Percentiles rank a stretch among this genome's conserved stretches.
Evolutionary conservation across 2,888 invertebrate genomes (phyloP).

Genomic region (Thumatha senex): DNA sequence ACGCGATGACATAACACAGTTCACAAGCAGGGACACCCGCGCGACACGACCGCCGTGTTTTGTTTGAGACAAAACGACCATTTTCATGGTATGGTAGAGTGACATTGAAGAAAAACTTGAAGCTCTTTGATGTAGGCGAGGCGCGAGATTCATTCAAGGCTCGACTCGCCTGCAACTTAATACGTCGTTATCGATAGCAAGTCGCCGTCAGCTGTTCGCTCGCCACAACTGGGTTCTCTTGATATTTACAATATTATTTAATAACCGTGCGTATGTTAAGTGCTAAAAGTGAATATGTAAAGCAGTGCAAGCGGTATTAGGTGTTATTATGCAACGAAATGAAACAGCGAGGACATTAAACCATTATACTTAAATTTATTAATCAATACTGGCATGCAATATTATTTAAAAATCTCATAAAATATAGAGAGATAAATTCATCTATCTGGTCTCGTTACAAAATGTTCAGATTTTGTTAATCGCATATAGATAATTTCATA

Average conservation of each 20-base stretch:
- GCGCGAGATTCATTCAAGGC: slow-evolving; percentile 26
- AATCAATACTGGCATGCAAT: slow-evolving; percentile 77
- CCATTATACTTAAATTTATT: slow-evolving; percentile 83
- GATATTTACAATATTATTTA: slow-evolving; percentile 2
- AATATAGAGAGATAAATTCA: slow-evolving; percentile 77
- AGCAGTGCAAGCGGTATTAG: slow-evolving; percentile 12
- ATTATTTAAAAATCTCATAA: slow-evolving; percentile 73
- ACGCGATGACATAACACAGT: slow-evolving; percentile 49
- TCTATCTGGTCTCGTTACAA: slow-evolving; percentile 70
- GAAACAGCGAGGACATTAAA: slow-evolving; percentile 66
- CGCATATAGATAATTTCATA: slow-evolving; percentile 70
- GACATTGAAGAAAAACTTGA: slow-evolving; percentile 62
- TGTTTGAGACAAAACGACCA: slow-evolving; percentile 58
- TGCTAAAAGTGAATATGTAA: not conserved
- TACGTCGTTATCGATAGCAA: slow-evolving; percentile 1
- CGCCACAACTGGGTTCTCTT: slow-evolving; percentile 13
- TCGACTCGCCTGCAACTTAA: slow-evolving; percentile 23
- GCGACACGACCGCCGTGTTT: slow-evolving; percentile 57
- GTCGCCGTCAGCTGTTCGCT: slow-evolving; percentile 11
- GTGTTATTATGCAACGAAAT: slow-evolving; percentile 47
- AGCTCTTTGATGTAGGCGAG: slow-evolving; percentile 33
- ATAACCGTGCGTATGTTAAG: slow-evolving; percentile 2
- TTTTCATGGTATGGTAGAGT: slow-evolving; percentile 52
- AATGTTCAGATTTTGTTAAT: slow-evolving; percentile 68
- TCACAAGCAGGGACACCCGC: slow-evolving; percentile 55